These are phyloP conservation scores for Prosopocoilus inquinatus DNA, from an alignment of 2,888 invertebrate genomes.

Conservation along the genomic window DNA sequence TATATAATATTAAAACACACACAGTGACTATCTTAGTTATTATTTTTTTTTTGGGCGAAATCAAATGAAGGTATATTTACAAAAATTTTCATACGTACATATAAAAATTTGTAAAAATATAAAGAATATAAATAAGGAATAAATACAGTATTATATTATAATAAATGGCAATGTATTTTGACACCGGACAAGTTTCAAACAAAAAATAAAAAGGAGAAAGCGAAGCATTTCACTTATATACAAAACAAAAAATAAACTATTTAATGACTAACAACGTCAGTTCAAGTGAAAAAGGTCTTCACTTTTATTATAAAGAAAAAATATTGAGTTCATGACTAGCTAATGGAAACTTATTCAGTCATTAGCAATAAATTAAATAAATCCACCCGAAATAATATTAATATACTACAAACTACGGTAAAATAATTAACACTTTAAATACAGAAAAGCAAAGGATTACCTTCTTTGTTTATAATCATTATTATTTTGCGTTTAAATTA, in stretches of 20 bases:
- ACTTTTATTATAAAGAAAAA: too few relatives aligned
- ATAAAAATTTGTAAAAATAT: slow-evolving; percentile 9
- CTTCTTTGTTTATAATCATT: too few relatives aligned
- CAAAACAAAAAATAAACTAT: neutral
- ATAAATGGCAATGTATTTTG: slow-evolving; percentile 14
- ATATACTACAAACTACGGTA: too few relatives aligned
- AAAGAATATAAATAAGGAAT: slow-evolving; percentile 17
- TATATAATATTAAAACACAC: slow-evolving; percentile 3
- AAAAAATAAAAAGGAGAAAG: neutral
- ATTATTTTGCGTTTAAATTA: too few relatives aligned
- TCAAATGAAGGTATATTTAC: slow-evolving; percentile 8
- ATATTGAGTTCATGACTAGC: neutral
- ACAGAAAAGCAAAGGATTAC: too few relatives aligned
- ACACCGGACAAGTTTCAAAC: slow-evolving; percentile 5
- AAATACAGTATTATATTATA: slow-evolving; percentile 15
- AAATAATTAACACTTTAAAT: too few relatives aligned
- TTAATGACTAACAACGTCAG: neutral
- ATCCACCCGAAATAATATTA: too few relatives aligned
- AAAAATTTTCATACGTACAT: slow-evolving; percentile 8
- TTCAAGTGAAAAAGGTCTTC: neutral
- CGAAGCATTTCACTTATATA: neutral
- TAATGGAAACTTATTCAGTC: too few relatives aligned
- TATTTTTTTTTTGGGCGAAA: neutral
- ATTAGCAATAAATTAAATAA: too few relatives aligned
- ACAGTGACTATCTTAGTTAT: neutral